Percentiles rank a stretch among this genome's conserved stretches.
Conservation (phyloP, 2,113 vertebrate genomes). For the Acrocephalus kingi region DNA sequence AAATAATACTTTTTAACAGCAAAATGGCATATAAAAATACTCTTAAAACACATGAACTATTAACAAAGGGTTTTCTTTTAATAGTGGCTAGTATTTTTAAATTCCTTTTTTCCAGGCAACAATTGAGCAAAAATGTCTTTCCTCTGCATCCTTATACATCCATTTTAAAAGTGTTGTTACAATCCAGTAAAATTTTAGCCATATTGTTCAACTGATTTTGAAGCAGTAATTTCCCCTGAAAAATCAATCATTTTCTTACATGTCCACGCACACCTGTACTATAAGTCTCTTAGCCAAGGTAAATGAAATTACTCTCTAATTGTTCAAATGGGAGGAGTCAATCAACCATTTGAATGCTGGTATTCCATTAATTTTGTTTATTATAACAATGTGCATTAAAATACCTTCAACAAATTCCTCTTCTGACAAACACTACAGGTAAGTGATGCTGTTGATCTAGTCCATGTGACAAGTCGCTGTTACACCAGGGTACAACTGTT, state of each 20-base stretch:
- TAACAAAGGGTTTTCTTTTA: slow-evolving; percentile 11
- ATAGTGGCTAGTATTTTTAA: slow-evolving; percentile 22
- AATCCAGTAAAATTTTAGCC: slow-evolving; percentile 1
- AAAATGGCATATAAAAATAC: neutral
- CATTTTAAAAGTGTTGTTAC: neutral
- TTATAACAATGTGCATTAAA: neutral
- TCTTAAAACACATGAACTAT: neutral
- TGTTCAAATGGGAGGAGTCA: neutral
- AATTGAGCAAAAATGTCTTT: neutral
- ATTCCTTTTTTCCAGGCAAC: slow-evolving; percentile 3
- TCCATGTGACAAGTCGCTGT: neutral
- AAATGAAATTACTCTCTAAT: neutral
- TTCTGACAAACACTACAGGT: neutral
- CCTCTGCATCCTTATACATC: neutral
- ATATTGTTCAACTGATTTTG: neutral
- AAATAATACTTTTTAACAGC: slow-evolving; percentile 40
- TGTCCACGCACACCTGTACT: neutral
- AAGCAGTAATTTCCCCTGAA: neutral
- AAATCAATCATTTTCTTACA: neutral
- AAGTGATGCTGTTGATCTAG: neutral
- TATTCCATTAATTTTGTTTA: neutral
- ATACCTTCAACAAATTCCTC: neutral
- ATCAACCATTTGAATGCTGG: neutral
- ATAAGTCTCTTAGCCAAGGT: neutral
- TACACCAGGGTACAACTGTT: neutral